phyloP scores from a whole-genome alignment of 2,888 invertebrate genomes.

The Tetragonula carbonaria region DNA sequence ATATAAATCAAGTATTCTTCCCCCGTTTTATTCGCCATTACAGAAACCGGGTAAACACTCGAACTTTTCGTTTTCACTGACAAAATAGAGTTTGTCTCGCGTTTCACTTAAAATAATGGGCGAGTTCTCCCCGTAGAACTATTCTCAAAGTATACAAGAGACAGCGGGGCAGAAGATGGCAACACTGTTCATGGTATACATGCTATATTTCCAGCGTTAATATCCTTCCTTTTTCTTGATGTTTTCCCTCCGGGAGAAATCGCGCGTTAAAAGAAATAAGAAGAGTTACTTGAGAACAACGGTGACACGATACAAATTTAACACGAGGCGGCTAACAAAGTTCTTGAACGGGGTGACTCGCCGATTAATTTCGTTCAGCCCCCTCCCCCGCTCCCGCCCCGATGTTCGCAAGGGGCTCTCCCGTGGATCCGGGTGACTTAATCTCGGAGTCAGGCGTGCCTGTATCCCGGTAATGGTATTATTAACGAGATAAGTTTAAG shows the following conservation, averaged over 20 bases:
- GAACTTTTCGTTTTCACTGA: too few relatives aligned
- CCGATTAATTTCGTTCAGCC: constrained; percentile 37
- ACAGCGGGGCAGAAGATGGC: not conserved
- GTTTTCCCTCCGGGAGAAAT: not conserved
- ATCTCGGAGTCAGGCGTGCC: constrained; percentile 25
- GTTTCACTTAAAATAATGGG: not conserved
- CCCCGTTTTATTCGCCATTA: too few relatives aligned
- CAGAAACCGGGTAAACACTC: too few relatives aligned
- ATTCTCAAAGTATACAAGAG: not conserved
- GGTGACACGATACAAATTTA: constrained; percentile 6
- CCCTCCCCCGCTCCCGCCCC: too few relatives aligned
- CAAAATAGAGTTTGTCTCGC: not conserved
- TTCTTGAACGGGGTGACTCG: constrained; percentile 4
- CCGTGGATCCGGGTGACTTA: constrained; percentile 36
- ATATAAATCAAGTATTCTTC: too few relatives aligned
- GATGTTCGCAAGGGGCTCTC: constrained; percentile 15
- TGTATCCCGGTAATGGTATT: constrained; percentile 52
- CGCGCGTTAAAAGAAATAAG: not conserved
- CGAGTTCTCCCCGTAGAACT: not conserved
- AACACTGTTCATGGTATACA: too few relatives aligned
- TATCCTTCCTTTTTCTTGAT: not conserved
- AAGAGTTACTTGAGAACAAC: not conserved
- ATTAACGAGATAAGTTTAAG: constrained; percentile 67
- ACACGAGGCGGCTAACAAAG: constrained; percentile 13
- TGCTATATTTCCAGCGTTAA: not conserved